These are phyloP conservation scores for Anodontia alba DNA, from an alignment of 2,888 invertebrate genomes.

Conservation along the genomic window DNA sequence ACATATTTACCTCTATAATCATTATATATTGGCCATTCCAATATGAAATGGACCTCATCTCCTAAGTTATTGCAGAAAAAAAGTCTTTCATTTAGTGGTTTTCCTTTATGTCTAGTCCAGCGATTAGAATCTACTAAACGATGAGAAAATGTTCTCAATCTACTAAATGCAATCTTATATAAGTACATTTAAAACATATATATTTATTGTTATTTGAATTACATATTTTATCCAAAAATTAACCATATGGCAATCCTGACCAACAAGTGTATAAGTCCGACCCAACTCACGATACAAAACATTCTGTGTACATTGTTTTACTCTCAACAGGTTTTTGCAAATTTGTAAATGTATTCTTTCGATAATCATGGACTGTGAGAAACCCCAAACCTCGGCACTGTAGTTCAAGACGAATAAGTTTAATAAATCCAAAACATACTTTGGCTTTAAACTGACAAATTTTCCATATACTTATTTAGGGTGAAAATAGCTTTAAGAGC, in stretches of 20 bases:
- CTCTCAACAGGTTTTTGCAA: background rate
- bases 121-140: too few species aligned
- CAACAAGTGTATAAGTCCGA: background rate
- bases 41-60: too few species aligned
- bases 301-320: background rate
- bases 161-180: too few species aligned
- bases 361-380: background rate
- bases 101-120: too few species aligned
- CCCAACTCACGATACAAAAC: background rate
- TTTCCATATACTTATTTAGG: background rate
- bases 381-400: background rate
- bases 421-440: background rate
- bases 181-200: too few species aligned
- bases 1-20: too few species aligned
- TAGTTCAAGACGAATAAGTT: background rate
- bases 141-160: too few species aligned
- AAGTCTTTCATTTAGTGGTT: too few species aligned
- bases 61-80: too few species aligned
- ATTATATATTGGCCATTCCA: too few species aligned
- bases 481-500: background rate
- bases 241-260: background rate
- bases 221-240: background rate
- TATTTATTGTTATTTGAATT: too few species aligned
- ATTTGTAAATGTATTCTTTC: background rate
- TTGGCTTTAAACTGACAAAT: background rate